Base-by-base conservation (phyloP, 1,140 invertebrate species). In the Drusus annulatus region DNA sequence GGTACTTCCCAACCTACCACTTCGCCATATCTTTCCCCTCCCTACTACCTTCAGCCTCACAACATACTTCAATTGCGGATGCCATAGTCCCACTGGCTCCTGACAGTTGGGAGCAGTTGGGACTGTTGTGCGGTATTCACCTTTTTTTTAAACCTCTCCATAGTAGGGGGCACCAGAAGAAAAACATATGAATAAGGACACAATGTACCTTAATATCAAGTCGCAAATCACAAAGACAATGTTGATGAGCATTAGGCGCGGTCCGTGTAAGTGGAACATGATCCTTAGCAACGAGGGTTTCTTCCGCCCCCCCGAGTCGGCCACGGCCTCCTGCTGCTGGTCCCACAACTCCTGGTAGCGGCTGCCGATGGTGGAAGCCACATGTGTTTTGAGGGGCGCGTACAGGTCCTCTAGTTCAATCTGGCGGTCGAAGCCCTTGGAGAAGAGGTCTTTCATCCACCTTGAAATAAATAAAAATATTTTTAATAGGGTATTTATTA, bases 231-330 rank as follows among this genome's bases (percentile, higher is more conserved):
- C 36, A 63, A 77, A 81, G 15, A 54, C 23, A 15, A 83, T 31
- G 19, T 78, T 80, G 50, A 83, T 17, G 10, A 58, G 3, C 16
- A 83, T 16, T n/a, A 80, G 23, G 8, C 36, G 84, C 77, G 76
- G 87, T 85, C 88, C 87, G 74, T 88, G 84, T 21, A 86, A 80
- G n/a, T 79, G 84, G 13, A 86, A 51, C 28, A 89, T 85, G 1
- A 87, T 84, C 62, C 83, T 81, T 1, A 88, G 60, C 0, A 89
- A 78, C 0, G 87, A 88, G 0, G 87, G 87, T 36, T 86, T 85
- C 19, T 85, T 84, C 25, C 81, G 85, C 75, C 85, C 85, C 31
- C 85, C 10, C 36, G 36, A 45, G 1, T 8, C 85, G 87, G 85
- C 68, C 85, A 86, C 45, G 0, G 31, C 25, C 51, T 62, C 79